A percentile compares a stretch with the other conserved stretches of the same genome.
Evolutionary conservation across 1,140 invertebrate species (phyloP).

Genomic region (Papilio polyxenes): DNA sequence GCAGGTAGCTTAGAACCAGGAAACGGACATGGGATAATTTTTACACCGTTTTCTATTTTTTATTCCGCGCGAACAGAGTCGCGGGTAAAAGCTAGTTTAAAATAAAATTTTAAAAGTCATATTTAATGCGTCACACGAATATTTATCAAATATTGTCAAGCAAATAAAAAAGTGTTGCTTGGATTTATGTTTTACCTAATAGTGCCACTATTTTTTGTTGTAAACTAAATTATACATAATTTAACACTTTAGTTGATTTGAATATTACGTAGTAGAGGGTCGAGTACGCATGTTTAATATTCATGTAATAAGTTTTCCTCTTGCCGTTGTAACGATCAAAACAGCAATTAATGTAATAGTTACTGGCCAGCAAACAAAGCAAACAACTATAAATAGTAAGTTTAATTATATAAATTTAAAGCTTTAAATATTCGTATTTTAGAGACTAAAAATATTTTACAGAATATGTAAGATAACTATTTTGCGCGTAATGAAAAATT

Average conservation of each 20-base stretch:
- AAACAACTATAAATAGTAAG: not conserved
- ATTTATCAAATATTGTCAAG: no score
- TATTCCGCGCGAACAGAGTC: no score
- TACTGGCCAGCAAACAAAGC: not conserved
- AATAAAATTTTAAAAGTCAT: no score
- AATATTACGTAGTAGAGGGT: conserved; percentile 8
- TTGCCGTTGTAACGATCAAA: conserved; percentile 8
- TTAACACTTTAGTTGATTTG: conserved; percentile 21
- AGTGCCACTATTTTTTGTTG: not conserved
- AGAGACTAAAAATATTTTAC: not conserved
- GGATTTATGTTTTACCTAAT: not conserved
- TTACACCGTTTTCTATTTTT: no score
- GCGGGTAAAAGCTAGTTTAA: no score
- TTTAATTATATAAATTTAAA: not conserved
- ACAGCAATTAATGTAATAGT: conserved; percentile 18
- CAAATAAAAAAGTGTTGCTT: not conserved
- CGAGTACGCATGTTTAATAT: conserved; percentile 12
- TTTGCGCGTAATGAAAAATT: no score
- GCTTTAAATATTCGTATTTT: not conserved
- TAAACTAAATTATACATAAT: conserved; percentile 3
- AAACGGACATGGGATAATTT: no score
- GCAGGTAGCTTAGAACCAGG: no score
- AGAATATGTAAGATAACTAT: not conserved
- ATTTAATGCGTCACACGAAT: no score
- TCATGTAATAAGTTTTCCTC: conserved; percentile 23